Conservation (phyloP, 2,113 vertebrate species). For the Mus musculus region GRCm39 chr11:110072001-110072500, state of each 20-base stretch:
- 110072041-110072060: background rate
- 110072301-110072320: background rate
- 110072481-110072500: background rate
- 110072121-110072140: background rate
- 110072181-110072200: background rate
- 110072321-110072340: background rate
- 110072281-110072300: background rate
- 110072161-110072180: background rate
- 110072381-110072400: background rate
- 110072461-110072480: background rate
- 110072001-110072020: background rate
- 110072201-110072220: background rate
- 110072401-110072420: background rate
- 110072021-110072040: background rate
- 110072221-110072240: background rate
- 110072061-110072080: background rate
- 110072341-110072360: constrained; percentile 7
- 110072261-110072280: background rate
- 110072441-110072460: background rate
- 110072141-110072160: background rate
- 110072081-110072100: background rate
- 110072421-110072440: background rate
- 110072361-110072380: background rate
- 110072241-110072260: background rate
- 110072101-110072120: background rate